These are phyloP conservation scores for Dicerorhinus sumatrensis DNA, from an alignment of 2,113 vertebrate genomes.

Conservation along the genomic window DNA sequence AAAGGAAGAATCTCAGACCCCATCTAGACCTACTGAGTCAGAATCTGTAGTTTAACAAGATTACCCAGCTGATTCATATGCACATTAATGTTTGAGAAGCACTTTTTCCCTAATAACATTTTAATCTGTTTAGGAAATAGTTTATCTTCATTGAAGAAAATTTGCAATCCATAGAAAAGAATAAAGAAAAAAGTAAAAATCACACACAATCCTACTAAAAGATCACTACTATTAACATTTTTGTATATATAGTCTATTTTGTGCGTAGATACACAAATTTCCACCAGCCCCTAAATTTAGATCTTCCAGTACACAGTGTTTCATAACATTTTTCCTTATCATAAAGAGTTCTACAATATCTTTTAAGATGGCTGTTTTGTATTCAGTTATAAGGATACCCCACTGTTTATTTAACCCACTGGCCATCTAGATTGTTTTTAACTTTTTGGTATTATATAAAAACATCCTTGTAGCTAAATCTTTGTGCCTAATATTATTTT, in stretches of 20 bases:
- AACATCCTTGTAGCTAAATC: neutral
- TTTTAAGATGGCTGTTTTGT: conserved; percentile 15
- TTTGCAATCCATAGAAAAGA: neutral
- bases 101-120: neutral
- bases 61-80: neutral
- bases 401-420: neutral
- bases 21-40: neutral
- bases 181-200: conserved; percentile 13
- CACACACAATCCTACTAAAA: neutral
- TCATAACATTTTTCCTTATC: conserved; percentile 12
- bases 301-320: neutral
- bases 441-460: neutral
- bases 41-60: neutral
- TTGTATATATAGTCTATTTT: neutral
- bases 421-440: neutral
- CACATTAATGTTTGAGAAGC: neutral
- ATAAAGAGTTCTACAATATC: neutral
- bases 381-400: neutral
- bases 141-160: neutral
- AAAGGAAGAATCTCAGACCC: neutral
- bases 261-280: neutral
- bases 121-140: conserved; percentile 44
- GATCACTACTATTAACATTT: neutral
- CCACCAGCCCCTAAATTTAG: neutral
- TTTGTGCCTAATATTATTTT: conserved; percentile 21